phyloP scores from a whole-genome alignment of 1,140 invertebrate genomes.

The Aphaenogaster rudis region DNA sequence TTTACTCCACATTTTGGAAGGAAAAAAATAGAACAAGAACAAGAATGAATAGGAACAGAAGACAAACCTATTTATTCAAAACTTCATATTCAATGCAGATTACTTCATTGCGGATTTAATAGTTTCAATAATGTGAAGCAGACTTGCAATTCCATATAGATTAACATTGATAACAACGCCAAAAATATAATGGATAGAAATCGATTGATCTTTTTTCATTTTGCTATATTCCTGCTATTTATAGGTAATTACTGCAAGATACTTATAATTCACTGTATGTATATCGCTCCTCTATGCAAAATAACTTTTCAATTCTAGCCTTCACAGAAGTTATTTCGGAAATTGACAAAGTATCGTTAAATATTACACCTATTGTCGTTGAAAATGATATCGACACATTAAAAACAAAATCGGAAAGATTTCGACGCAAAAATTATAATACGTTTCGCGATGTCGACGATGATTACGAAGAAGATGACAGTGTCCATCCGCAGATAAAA shows the following conservation, averaged over 20 bases:
- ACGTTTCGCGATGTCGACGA: neutral
- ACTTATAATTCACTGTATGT: neutral
- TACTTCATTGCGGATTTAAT: neutral
- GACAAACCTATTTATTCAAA: neutral
- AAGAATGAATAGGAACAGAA: no score
- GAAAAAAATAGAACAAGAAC: no score
- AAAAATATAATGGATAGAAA: conserved; percentile 21
- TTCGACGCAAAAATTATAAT: conserved; percentile 15
- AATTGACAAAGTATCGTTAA: neutral
- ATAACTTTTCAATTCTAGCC: conserved; percentile 10
- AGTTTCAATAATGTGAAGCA: neutral
- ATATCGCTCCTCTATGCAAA: neutral
- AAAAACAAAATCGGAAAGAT: neutral
- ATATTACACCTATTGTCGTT: neutral
- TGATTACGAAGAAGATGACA: neutral
- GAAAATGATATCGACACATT: neutral
- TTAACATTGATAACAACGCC: neutral
- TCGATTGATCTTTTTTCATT: neutral
- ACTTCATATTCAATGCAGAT: neutral
- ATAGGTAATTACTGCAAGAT: conserved; percentile 13
- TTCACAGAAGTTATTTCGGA: neutral
- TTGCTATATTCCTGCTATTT: conserved; percentile 16
- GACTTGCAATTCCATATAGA: neutral
- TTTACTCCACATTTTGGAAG: no score
- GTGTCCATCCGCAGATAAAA: neutral